phyloP scores from a whole-genome alignment of 2,797 vertebrate species.

The Triplophysa yarkandensis region DNA sequence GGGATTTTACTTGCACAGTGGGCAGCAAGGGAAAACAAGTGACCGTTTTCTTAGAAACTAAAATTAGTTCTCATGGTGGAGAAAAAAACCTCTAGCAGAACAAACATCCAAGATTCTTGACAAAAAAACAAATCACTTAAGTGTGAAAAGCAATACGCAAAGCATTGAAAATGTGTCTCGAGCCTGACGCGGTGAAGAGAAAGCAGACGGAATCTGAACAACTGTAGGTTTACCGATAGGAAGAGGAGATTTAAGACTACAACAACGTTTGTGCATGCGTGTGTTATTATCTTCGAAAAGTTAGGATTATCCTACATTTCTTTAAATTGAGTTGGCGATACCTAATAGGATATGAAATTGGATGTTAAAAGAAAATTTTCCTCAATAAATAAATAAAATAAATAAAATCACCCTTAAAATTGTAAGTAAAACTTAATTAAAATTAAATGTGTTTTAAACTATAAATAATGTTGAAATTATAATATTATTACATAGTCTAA shows the following conservation, averaged over 20 bases:
- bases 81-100: background rate
- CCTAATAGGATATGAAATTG: no score
- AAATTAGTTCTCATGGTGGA: constrained; percentile 1
- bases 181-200: background rate
- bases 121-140: constrained; percentile 2
- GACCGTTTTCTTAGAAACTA: background rate
- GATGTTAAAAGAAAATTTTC: no score
- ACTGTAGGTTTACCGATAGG: background rate
- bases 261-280: background rate
- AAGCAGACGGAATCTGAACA: background rate
- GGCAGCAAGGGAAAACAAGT: background rate
- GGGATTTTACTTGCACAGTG: background rate
- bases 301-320: no score
- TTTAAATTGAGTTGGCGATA: no score
- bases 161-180: background rate
- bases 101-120: background rate
- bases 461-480: no score
- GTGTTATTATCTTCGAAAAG: background rate
- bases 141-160: background rate
- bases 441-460: no score
- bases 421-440: no score
- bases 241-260: background rate
- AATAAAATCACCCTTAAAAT: no score
- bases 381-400: no score
- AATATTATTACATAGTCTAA: no score